Evolutionary conservation across 2,888 invertebrate genomes (phyloP), one percentile per base, ranked within the genome.

Genomic region (Dryocosmus kuriphilus): DNA sequence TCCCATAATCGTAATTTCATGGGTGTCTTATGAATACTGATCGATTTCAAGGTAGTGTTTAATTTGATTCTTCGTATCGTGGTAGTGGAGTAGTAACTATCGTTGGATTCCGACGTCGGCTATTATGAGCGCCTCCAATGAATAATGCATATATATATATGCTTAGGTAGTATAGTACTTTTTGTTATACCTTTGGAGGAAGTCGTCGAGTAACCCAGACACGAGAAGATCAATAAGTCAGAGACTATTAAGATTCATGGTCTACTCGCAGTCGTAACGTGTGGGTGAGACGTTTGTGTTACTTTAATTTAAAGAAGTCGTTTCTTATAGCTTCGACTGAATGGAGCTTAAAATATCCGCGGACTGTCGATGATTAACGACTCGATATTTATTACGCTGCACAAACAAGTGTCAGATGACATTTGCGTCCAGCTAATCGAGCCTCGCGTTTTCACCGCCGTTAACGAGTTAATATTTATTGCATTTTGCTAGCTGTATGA

Each of bases 361-460:
- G 30, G 19, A 51, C 41, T 71, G 41, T 0, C 30, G 71, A 71
- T 71, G 46, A 71, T 71, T 71, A 71, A 71, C 71, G 71, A 51
- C 9, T 71, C 71, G 71, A 71, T 71, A 71, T 71, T 71, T 71
- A 51, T 71, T 71, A 71, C 51, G 51, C n/a, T 71, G 71, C 51
- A 71, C 71, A 71, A 71, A 71, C 71, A 71, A 71, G 71, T 71
- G 71, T 71, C 51, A 71, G 51, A 51, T 71, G 71, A 71, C 71
- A 71, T 71, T 71, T 30, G 71, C 71, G 30, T 51, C 71, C 27
- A 71, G 71, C 71, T 71, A 51, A 71, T 71, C 30, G 51, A 67
- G 67, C 67, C 27, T 67, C 38, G 65, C 38, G 67, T 67, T 71
- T 71, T 71, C 71, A 71, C 51, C 27, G 30, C 46, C 51, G 71